Evolutionary conservation across 2,113 vertebrate genomes (phyloP), one percentile per base, ranked within the genome.

Genomic region (Vireo altiloquus): DNA sequence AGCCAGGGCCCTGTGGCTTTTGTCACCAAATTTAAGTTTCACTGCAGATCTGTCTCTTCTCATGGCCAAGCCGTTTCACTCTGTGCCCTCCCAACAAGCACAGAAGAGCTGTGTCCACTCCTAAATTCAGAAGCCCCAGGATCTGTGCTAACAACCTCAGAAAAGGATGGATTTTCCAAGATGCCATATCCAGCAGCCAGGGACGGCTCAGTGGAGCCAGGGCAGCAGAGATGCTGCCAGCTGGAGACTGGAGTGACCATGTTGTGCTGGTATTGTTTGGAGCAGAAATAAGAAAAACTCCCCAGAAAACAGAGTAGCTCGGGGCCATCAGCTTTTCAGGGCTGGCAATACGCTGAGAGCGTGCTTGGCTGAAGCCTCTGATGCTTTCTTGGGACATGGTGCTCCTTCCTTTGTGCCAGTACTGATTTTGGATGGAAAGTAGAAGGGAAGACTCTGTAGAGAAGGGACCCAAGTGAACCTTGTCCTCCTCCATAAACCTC

Each of bases 171-270:
- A 13, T 59, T 71, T 80, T 76, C 39, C 69, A 70, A 9, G 3
- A 19, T 1, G 1, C 49, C 1, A 0, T 17, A 42, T 42, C 65
- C 7, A 6, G 46, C 61, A 59, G n/a, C 12, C 54, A n/a, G 30
- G 42, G 42, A 21, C 7, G 28, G 33, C 53, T 75, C 6, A 1
- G n/a, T 0, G 0, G 54, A 64, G 39, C 40, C 3, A 2, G 44
- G 61, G 30, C 53, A 57, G 54, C 59, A 49, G 54, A 79, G 70
- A 14, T 81, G 47, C 33, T 80, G 61, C 61, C 92, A 79, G 66
- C 44, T 53, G 69, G 76, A 81, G 53, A 35, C 42, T n/a, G 53
- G 7, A 57, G 11, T 15, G 56, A 16, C 40, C 1, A 0, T 23
- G 72, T 44, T 90, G 9, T 16, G 9, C 40, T 49, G 85, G 59